These are phyloP conservation scores for Lasiurus cinereus DNA, from an alignment of 2,113 vertebrate genomes.

Conservation along the genomic window DNA sequence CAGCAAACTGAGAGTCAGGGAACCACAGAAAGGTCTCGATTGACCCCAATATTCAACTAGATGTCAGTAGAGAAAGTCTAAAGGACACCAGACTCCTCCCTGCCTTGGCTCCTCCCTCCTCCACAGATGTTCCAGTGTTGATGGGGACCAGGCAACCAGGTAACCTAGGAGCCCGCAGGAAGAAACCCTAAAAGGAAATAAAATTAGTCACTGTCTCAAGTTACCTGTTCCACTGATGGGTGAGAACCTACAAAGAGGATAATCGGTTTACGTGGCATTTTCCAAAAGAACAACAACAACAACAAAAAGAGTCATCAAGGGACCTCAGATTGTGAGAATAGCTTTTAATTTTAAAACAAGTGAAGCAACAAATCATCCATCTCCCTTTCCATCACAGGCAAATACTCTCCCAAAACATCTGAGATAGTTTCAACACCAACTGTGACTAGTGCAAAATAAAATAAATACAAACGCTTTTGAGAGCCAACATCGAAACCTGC, in stretches of 20 bases:
- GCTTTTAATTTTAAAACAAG: constrained; percentile 90
- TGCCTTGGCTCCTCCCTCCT: background rate
- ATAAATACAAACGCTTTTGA: constrained; percentile 78
- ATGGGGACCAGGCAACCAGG: background rate
- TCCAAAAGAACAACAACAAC: constrained; percentile 44
- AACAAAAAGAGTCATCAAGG: constrained; percentile 75
- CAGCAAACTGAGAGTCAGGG: background rate
- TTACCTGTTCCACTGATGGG: background rate
- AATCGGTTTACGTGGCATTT: background rate
- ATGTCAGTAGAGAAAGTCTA: background rate
- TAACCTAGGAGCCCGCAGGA: background rate
- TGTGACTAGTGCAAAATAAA: constrained; percentile 85
- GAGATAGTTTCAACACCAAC: constrained; percentile 81
- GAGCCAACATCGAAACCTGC: constrained; percentile 75
- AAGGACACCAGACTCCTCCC: background rate
- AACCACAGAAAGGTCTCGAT: background rate
- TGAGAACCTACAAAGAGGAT: background rate
- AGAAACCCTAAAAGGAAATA: background rate
- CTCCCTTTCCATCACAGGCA: constrained; percentile 84
- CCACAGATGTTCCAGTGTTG: background rate
- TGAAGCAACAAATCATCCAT: constrained; percentile 86
- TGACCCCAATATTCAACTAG: background rate
- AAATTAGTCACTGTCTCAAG: background rate
- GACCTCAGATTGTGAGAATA: constrained; percentile 84
- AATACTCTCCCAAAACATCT: constrained; percentile 82